These are phyloP conservation scores for Rhinopomastus cyanomelas DNA, from an alignment of 2,113 vertebrate species.

Conservation along the genomic window DNA sequence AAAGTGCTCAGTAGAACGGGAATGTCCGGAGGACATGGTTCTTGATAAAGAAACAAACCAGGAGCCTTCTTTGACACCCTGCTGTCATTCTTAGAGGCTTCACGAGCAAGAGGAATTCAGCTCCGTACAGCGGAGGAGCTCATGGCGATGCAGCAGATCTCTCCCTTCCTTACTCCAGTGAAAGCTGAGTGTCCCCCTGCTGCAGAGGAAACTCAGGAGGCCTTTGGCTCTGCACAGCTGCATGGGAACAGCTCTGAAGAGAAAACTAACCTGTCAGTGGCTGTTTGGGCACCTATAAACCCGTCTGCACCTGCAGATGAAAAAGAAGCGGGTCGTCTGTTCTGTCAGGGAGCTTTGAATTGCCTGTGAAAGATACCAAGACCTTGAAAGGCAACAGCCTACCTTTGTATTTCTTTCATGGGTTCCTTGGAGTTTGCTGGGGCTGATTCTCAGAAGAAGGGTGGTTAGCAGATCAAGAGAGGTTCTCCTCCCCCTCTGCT, in stretches of 20 bases:
- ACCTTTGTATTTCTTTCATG: neutral
- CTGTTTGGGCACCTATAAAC: slow-evolving; percentile 14
- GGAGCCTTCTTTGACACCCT: slow-evolving; percentile 16
- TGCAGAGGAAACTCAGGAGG: slow-evolving; percentile 6
- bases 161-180: neutral
- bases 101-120: slow-evolving; percentile 13
- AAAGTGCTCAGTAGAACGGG: slow-evolving; percentile 8
- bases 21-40: slow-evolving; percentile 24
- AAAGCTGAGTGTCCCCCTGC: neutral
- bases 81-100: neutral
- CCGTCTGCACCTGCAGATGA: neutral
- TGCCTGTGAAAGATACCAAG: neutral
- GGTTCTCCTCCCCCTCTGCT: too few species aligned
- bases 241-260: slow-evolving; percentile 14
- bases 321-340: slow-evolving; percentile 17
- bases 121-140: neutral
- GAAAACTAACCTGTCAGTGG: slow-evolving; percentile 1
- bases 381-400: neutral
- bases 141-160: neutral
- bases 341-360: neutral
- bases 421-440: neutral
- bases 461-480: too few species aligned
- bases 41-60: slow-evolving; percentile 31
- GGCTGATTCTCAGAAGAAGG: too few species aligned
- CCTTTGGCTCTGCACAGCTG: slow-evolving; percentile 1